These are phyloP conservation scores for Sinelater perroti DNA, from an alignment of 2,888 invertebrate genomes.

Conservation along the genomic window DNA sequence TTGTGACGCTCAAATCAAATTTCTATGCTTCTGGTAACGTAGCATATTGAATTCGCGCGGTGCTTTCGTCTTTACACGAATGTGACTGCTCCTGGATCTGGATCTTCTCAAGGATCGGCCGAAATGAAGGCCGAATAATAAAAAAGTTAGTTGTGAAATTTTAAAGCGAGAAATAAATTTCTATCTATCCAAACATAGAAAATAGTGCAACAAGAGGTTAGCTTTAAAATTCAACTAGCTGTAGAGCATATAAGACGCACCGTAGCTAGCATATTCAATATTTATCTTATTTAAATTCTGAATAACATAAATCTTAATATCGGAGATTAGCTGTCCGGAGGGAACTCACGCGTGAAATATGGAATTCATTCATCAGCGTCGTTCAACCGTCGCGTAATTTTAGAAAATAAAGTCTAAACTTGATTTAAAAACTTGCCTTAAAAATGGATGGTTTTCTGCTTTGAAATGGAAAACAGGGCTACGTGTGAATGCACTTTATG, in stretches of 20 bases:
- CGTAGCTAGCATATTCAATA: slow-evolving; percentile 19
- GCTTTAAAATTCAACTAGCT: too few species aligned
- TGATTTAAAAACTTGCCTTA: slow-evolving; percentile 24
- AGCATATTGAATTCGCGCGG: slow-evolving; percentile 5
- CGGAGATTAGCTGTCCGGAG: slow-evolving; percentile 44
- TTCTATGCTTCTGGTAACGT: neutral
- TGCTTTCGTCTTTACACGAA: too few species aligned
- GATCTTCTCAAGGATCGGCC: too few species aligned
- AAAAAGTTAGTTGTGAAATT: neutral
- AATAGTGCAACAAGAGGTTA: too few species aligned
- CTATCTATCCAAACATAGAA: neutral
- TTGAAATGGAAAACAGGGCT: too few species aligned
- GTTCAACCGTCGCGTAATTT: slow-evolving; percentile 42
- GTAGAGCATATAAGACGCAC: slow-evolving; percentile 10
- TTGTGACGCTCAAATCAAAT: slow-evolving; percentile 4
- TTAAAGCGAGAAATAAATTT: neutral
- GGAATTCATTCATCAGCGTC: slow-evolving; percentile 48
- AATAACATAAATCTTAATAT: slow-evolving; percentile 44
- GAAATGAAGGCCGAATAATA: neutral
- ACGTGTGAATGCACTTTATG: too few species aligned
- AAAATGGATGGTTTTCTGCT: too few species aligned
- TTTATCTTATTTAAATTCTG: slow-evolving; percentile 26
- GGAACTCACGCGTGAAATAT: slow-evolving; percentile 50
- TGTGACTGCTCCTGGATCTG: too few species aligned
- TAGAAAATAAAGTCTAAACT: slow-evolving; percentile 42